Evolutionary conservation across 2,113 vertebrate genomes (phyloP).

Genomic region (Alouatta palliata): DNA sequence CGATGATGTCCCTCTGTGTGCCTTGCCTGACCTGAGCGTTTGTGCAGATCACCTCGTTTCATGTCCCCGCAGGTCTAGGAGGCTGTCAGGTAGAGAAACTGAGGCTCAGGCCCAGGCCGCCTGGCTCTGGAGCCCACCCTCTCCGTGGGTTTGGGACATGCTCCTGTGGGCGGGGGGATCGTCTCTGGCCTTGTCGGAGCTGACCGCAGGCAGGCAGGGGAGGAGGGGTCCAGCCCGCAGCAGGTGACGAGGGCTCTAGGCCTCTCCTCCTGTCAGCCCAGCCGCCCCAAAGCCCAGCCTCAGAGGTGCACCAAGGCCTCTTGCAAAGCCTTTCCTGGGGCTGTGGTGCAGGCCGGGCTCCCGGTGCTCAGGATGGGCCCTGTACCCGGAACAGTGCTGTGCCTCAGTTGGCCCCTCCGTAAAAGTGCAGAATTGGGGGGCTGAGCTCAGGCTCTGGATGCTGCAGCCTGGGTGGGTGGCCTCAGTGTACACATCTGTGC

Average conservation of each 20-base stretch:
- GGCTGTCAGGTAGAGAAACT: not conserved
- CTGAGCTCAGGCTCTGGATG: not conserved
- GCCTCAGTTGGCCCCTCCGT: not conserved
- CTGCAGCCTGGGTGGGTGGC: not conserved
- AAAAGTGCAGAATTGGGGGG: not conserved
- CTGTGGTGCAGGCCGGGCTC: no score
- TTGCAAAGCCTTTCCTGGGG: not conserved
- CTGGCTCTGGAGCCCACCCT: not conserved
- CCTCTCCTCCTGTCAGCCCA: not conserved
- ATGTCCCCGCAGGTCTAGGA: fast-evolving
- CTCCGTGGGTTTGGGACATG: not conserved
- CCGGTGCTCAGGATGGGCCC: not conserved
- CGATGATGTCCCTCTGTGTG: not conserved
- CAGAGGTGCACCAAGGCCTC: not conserved
- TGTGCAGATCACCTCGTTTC: not conserved
- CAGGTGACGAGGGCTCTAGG: not conserved
- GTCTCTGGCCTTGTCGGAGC: no score
- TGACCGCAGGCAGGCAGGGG: no score
- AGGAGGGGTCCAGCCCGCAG: no score
- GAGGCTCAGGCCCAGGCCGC: not conserved
- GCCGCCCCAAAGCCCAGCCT: not conserved
- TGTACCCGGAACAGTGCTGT: not conserved
- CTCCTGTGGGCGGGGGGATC: fast-evolving
- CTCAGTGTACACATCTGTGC: not conserved
- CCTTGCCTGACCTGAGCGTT: not conserved